These are phyloP conservation scores for Coleophora deauratella DNA, from an alignment of 2,888 invertebrate species.

Conservation along the genomic window DNA sequence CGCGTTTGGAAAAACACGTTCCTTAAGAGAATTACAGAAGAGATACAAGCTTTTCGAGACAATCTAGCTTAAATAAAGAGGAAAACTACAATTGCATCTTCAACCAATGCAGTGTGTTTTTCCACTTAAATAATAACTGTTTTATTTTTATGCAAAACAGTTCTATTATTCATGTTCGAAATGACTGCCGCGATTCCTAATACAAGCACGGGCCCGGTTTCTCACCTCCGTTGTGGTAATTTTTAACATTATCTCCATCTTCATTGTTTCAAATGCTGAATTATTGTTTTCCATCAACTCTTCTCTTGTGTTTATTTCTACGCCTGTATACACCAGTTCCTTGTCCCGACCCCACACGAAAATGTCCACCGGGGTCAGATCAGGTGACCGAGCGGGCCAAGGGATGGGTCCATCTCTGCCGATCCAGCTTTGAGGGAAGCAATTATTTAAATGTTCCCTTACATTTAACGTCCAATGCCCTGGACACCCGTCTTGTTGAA, in stretches of 20 bases:
- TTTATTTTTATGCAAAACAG: too few relatives aligned
- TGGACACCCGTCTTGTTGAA: slow-evolving; percentile 11
- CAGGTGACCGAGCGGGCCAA: slow-evolving; percentile 5
- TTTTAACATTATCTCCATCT: neutral
- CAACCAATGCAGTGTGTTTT: too few relatives aligned
- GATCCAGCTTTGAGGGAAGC: slow-evolving; percentile 9
- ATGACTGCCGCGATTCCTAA: neutral
- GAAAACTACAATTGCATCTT: too few relatives aligned
- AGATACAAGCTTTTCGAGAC: too few relatives aligned
- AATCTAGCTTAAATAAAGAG: too few relatives aligned
- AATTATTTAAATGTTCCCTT: slow-evolving; percentile 6
- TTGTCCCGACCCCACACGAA: slow-evolving; percentile 4
- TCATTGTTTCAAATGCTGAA: neutral
- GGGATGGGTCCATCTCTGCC: slow-evolving; percentile 5
- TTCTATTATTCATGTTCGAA: neutral
- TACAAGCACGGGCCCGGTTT: neutral
- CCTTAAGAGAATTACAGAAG: too few relatives aligned
- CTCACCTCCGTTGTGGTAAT: slow-evolving; percentile 1
- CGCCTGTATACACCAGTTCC: slow-evolving; percentile 1
- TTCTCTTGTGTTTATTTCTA: neutral
- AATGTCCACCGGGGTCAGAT: slow-evolving; percentile 5
- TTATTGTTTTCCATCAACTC: neutral
- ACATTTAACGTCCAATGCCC: slow-evolving; percentile 9
- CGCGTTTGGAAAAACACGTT: too few relatives aligned
- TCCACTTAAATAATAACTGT: too few relatives aligned